A percentile compares a stretch with the other conserved stretches of the same genome.
These are phyloP conservation scores for Mastigias papua DNA, from an alignment of 30 jellyfish, hydroid and myxozoan genomes.

Conservation along the genomic window DNA sequence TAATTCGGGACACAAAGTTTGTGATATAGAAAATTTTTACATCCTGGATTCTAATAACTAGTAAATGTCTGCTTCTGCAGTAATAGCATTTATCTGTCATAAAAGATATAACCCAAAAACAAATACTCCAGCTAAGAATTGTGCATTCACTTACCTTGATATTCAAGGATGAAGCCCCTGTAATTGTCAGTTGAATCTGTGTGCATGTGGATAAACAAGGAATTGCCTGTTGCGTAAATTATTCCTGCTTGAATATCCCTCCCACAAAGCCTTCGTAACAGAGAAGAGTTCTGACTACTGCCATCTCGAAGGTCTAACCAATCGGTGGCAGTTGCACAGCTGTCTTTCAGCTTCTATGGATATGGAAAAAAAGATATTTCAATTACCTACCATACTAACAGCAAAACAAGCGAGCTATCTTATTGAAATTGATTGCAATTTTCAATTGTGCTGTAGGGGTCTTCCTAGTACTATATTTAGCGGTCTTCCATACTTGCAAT, in stretches of 20 bases:
- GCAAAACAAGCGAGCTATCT: too few relatives aligned
- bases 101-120: too few relatives aligned
- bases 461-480: too few relatives aligned
- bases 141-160: constrained; percentile 53
- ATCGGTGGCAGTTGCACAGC: constrained; percentile 80
- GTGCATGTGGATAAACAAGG: constrained; percentile 76
- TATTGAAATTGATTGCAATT: too few relatives aligned
- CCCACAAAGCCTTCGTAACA: constrained; percentile 72
- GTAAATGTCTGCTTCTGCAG: too few relatives aligned
- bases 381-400: neutral
- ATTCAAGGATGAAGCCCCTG: constrained; percentile 87
- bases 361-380: neutral
- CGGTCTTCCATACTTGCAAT: too few relatives aligned
- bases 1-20: too few relatives aligned
- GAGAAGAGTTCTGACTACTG: constrained; percentile 35
- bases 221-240: constrained; percentile 52
- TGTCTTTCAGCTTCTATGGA: constrained; percentile 46
- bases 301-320: constrained; percentile 85
- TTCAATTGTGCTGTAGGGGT: too few relatives aligned
- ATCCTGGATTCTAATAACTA: too few relatives aligned
- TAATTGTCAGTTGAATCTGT: constrained; percentile 68
- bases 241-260: constrained; percentile 38
- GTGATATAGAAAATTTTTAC: too few relatives aligned
- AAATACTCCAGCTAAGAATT: too few relatives aligned
- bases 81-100: too few relatives aligned